These are phyloP conservation scores for Dermolepida albohirtum DNA, from an alignment of 2,888 invertebrate genomes.

Conservation along the genomic window DNA sequence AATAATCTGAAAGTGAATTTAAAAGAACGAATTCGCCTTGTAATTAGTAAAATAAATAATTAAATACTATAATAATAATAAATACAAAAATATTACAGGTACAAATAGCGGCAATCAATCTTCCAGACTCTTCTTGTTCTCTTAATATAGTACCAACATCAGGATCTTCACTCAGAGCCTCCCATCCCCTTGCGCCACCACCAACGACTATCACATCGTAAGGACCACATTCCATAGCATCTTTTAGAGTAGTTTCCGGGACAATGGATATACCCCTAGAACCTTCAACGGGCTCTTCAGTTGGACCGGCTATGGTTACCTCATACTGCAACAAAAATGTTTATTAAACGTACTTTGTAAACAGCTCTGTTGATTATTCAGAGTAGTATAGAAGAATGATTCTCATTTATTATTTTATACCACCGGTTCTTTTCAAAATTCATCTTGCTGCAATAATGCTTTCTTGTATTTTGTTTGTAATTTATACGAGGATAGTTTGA, in stretches of 20 bases:
- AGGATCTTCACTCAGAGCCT: slow-evolving; percentile 45
- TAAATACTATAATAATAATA: slow-evolving; percentile 5
- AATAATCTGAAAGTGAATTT: no score
- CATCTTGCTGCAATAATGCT: no score
- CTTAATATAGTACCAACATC: slow-evolving; percentile 48
- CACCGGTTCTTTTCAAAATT: no score
- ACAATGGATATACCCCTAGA: slow-evolving; percentile 48
- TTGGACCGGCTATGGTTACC: slow-evolving; percentile 47
- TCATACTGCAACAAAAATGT: slow-evolving; percentile 25
- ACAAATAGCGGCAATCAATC: slow-evolving; percentile 50
- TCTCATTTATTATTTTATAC: no score
- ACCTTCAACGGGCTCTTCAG: slow-evolving; percentile 47
- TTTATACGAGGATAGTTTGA: no score
- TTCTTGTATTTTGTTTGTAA: no score
- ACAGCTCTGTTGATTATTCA: no score
- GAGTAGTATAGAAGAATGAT: no score
- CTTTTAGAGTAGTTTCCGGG: slow-evolving; percentile 48
- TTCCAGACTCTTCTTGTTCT: slow-evolving; percentile 48
- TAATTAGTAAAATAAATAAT: no score
- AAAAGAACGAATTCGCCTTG: no score
- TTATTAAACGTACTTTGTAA: not conserved
- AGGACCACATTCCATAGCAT: slow-evolving; percentile 48
- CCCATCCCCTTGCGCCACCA: slow-evolving; percentile 49
- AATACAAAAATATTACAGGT: slow-evolving; percentile 44
- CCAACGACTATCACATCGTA: slow-evolving; percentile 49